Evolutionary conservation across 2,797 vertebrate species (phyloP).

Genomic region (Hyperoplus immaculatus): DNA sequence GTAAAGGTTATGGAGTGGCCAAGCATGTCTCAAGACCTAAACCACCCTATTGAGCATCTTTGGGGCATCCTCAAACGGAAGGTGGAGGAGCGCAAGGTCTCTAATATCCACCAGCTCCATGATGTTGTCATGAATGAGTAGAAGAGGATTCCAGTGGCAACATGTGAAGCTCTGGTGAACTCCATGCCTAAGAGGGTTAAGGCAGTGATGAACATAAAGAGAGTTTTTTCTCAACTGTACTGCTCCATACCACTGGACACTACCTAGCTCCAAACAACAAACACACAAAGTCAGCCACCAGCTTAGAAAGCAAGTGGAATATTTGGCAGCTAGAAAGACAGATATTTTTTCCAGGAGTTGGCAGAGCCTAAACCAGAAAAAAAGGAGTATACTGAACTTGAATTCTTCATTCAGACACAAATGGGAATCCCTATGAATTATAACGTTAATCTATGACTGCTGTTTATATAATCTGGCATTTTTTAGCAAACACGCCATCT

Average conservation of each 20-base stretch:
- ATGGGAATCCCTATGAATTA: not conserved
- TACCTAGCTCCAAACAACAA: not conserved
- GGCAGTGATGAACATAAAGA: not conserved
- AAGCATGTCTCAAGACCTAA: no score
- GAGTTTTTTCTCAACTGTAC: not conserved
- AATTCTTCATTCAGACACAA: not conserved
- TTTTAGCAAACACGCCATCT: conserved; percentile 7
- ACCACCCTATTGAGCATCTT: no score
- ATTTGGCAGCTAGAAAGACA: not conserved
- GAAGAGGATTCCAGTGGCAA: no score
- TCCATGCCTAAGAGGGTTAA: no score
- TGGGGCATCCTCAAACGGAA: no score
- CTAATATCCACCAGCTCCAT: no score
- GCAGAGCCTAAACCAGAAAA: not conserved
- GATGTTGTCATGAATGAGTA: no score
- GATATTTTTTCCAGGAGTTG: not conserved
- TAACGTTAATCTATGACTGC: no score
- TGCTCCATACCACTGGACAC: not conserved
- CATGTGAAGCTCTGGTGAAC: no score
- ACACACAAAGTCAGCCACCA: not conserved
- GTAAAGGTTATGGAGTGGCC: no score
- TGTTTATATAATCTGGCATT: not conserved
- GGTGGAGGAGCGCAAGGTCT: no score
- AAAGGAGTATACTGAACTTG: not conserved
- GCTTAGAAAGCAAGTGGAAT: not conserved